A percentile compares a stretch with the other conserved stretches of the same genome.
phyloP scores from a whole-genome alignment of 2,888 invertebrate species.

The Liopterus haemorrhoidalis region DNA sequence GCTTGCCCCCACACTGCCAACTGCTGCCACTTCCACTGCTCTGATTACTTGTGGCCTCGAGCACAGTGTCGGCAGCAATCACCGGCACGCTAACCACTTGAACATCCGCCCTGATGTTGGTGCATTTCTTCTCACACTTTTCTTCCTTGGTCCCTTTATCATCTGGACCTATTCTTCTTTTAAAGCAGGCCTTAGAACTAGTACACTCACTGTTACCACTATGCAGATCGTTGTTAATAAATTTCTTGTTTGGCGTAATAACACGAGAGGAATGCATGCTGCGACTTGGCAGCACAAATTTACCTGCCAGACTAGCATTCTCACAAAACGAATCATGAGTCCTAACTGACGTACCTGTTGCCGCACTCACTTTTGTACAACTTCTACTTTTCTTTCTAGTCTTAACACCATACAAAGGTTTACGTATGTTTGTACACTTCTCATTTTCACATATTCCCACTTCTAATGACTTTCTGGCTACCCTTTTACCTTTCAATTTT shows the following conservation, averaged over 20 bases:
- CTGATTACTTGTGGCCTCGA: conserved; percentile 42
- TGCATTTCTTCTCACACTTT: conserved; percentile 21
- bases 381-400: conserved; percentile 19
- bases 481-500: too few species aligned
- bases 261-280: conserved; percentile 81
- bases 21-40: conserved; percentile 43
- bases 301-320: conserved; percentile 46
- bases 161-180: not conserved
- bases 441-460: conserved; percentile 15
- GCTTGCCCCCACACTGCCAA: conserved; percentile 56
- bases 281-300: conserved; percentile 72
- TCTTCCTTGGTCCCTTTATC: conserved; percentile 29
- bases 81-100: too few species aligned
- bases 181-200: too few species aligned
- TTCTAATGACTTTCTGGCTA: conserved; percentile 13
- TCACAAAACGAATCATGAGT: conserved; percentile 21
- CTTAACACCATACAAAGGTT: conserved; percentile 17
- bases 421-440: conserved; percentile 15
- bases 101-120: conserved; percentile 9
- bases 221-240: conserved; percentile 56
- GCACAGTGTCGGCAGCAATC: conserved; percentile 47
- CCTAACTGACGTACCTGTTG: not conserved
- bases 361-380: conserved; percentile 4
- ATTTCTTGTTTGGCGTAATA: conserved; percentile 82
- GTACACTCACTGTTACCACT: conserved; percentile 6